These are phyloP conservation scores for Saccostrea echinata DNA, from an alignment of 1,140 invertebrate species.

Conservation along the genomic window DNA sequence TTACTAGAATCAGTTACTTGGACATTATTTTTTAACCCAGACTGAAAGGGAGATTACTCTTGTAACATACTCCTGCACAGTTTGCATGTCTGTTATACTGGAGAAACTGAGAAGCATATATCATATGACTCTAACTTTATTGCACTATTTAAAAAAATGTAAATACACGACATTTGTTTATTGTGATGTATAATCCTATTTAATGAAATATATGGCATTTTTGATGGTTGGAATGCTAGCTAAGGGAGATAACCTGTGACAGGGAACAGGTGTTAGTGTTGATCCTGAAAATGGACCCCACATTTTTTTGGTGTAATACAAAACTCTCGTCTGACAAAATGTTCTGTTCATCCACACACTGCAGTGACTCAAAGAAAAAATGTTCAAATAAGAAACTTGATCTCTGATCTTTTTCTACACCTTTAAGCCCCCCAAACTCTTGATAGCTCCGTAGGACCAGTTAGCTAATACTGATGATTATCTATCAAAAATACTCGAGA, in stretches of 20 bases:
- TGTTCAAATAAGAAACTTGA: neutral
- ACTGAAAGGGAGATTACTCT: neutral
- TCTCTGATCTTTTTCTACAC: neutral
- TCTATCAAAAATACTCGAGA: neutral
- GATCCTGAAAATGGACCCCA: neutral
- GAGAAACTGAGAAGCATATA: neutral
- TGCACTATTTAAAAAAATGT: neutral
- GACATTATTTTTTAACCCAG: too few species aligned
- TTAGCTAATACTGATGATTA: conserved; percentile 16
- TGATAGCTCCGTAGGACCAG: neutral
- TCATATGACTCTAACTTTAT: neutral
- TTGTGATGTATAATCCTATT: neutral
- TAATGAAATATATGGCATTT: neutral
- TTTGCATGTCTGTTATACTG: neutral
- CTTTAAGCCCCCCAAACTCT: neutral
- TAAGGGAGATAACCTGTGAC: neutral
- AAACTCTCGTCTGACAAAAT: neutral
- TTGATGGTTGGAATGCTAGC: too few species aligned
- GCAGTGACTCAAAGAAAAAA: neutral
- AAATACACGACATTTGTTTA: neutral
- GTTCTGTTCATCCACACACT: neutral
- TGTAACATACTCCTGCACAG: neutral
- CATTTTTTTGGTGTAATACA: neutral
- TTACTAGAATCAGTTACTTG: too few species aligned
- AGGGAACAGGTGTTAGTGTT: neutral